Conservation (phyloP, 2,888 invertebrate species). For the Callyntrura guangdongensis region DNA sequence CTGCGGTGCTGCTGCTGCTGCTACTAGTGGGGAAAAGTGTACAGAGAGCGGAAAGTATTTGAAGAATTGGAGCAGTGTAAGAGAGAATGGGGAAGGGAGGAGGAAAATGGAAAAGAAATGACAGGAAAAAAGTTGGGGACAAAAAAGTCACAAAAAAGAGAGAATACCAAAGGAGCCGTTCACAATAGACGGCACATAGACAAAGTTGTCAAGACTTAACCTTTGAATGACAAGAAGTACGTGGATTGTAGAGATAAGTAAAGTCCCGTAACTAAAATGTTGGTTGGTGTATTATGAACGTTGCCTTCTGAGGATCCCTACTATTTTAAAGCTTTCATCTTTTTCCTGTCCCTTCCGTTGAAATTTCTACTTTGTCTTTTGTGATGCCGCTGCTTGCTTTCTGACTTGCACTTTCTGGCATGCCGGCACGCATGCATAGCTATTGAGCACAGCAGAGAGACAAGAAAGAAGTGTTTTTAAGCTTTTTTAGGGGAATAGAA, state of each 20-base stretch:
- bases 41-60: neutral
- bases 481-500: neutral
- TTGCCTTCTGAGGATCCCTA: neutral
- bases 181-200: neutral
- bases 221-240: no score
- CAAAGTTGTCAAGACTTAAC: no score
- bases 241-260: no score
- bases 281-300: neutral
- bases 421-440: slow-evolving; percentile 21
- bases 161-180: neutral
- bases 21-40: neutral
- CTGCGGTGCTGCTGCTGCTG: neutral
- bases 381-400: neutral
- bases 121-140: neutral
- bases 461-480: neutral
- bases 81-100: neutral
- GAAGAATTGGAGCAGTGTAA: neutral
- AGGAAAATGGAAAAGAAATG: slow-evolving; percentile 8
- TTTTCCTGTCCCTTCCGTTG: slow-evolving; percentile 4
- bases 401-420: neutral
- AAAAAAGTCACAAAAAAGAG: neutral
- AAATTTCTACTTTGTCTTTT: slow-evolving; percentile 10
- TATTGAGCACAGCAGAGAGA: slow-evolving; percentile 4
- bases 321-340: slow-evolving; percentile 25
- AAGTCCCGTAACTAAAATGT: neutral